phyloP scores from a whole-genome alignment of 2,113 vertebrate genomes.

The Rhombomys opimus region DNA sequence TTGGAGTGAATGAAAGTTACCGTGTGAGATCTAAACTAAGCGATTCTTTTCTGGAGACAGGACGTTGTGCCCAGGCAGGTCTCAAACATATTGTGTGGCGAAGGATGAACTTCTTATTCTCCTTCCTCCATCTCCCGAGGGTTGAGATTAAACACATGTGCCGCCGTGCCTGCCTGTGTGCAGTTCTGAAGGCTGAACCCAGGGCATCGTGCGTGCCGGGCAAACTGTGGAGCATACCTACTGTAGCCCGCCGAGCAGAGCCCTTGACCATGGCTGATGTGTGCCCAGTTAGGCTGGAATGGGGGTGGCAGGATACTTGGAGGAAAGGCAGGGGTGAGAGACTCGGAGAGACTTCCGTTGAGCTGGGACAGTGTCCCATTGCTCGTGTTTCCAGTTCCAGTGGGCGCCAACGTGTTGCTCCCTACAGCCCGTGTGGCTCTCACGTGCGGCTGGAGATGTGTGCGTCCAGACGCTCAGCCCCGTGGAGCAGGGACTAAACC shows the following conservation, averaged over 20 bases:
- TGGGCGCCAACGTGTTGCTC: accelerated
- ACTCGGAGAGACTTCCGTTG: not conserved
- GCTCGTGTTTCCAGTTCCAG: accelerated
- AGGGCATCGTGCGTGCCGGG: not conserved
- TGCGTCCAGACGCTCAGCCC: accelerated
- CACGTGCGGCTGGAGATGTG: accelerated
- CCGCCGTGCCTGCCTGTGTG: not conserved
- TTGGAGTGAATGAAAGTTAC: not conserved
- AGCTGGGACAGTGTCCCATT: not conserved
- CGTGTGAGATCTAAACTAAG: not conserved
- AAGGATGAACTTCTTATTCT: not conserved
- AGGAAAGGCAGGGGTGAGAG: not conserved
- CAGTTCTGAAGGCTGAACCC: not conserved
- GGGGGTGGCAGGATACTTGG: not conserved
- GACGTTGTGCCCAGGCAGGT: not conserved
- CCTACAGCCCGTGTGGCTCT: too few species aligned
- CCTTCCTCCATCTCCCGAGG: not conserved
- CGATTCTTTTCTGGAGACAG: not conserved
- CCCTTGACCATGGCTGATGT: accelerated
- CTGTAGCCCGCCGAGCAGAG: not conserved
- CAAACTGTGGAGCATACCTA: too few species aligned
- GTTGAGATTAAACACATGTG: not conserved
- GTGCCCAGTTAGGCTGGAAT: too few species aligned
- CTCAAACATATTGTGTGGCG: not conserved
- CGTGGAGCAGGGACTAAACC: not conserved